phyloP scores from a whole-genome alignment of 2,113 vertebrate genomes.

The Megatriorchis doriae region DNA sequence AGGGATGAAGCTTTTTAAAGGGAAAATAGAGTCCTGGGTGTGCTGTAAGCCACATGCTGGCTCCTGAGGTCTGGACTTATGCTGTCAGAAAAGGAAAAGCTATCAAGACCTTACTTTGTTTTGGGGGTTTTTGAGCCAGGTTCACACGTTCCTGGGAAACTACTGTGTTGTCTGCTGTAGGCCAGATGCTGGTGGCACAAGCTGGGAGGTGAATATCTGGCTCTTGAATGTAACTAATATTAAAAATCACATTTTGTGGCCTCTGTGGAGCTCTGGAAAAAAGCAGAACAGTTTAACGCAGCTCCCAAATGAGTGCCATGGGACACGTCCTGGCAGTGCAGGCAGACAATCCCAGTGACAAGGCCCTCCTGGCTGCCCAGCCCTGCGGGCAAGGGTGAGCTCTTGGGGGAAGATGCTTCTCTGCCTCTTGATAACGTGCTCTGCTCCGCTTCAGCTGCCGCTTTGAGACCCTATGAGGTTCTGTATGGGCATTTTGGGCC shows the following conservation, averaged over 20 bases:
- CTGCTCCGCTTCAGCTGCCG: neutral
- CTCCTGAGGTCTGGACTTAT: neutral
- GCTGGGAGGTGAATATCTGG: neutral
- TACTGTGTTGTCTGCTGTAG: neutral
- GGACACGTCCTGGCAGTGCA: neutral
- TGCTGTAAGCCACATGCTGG: neutral
- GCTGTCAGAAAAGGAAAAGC: neutral
- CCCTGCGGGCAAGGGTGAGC: accelerated
- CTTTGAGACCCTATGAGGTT: neutral
- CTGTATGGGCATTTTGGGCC: neutral
- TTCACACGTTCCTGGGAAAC: neutral
- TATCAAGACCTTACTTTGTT: neutral
- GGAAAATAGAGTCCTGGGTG: neutral
- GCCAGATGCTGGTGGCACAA: neutral
- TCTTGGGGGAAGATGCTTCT: neutral
- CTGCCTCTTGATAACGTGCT: neutral
- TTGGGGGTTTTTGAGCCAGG: neutral
- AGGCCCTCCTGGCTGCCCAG: neutral
- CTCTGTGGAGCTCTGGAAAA: neutral
- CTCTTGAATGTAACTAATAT: neutral
- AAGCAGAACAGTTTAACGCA: neutral
- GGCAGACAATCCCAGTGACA: accelerated
- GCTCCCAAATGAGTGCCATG: neutral
- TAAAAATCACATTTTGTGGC: neutral
- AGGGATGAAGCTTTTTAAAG: neutral